A percentile compares a stretch with the other conserved stretches of the same genome.
Evolutionary conservation across 2,797 vertebrate species (phyloP).

Genomic region (Distichodus sexfasciatus): DNA sequence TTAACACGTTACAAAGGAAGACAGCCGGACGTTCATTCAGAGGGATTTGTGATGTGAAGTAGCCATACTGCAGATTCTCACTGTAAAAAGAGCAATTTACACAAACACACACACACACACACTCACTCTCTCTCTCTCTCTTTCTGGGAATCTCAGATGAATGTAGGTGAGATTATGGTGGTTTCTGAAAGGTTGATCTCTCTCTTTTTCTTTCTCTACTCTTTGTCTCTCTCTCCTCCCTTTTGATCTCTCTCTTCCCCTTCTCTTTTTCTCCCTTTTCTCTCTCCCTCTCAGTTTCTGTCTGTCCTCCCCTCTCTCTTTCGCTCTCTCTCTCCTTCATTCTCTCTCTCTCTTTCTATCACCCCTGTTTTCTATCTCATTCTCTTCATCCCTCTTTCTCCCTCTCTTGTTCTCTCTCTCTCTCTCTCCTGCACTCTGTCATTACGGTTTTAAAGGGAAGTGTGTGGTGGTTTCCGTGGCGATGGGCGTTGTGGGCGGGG

Average conservation of each 20-base stretch:
- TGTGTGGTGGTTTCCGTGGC: slow-evolving; percentile 45
- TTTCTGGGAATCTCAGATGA: not conserved
- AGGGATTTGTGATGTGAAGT: too few species aligned
- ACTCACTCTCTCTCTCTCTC: too few species aligned
- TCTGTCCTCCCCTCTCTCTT: slow-evolving; percentile 41
- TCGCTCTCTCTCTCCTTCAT: too few species aligned
- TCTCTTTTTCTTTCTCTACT: not conserved
- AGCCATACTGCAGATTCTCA: too few species aligned
- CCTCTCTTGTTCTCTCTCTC: slow-evolving; percentile 33
- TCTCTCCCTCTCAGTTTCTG: slow-evolving; percentile 9
- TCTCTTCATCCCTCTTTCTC: not conserved
- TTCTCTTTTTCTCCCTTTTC: not conserved
- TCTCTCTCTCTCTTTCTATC: not conserved
- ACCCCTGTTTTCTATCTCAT: not conserved
- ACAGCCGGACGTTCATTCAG: too few species aligned
- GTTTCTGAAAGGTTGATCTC: not conserved
- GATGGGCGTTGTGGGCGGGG: slow-evolving; percentile 29
- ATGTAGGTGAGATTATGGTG: not conserved
- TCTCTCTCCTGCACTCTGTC: slow-evolving; percentile 50
- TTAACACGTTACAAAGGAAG: too few species aligned
- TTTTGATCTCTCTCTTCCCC: not conserved
- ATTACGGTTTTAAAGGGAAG: slow-evolving; percentile 53
- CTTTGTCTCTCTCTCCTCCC: slow-evolving; percentile 40
- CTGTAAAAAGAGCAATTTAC: slow-evolving; percentile 13
- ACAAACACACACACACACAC: not conserved